These are phyloP conservation scores for Passer montanus DNA, from an alignment of 2,113 vertebrate species.

Conservation along the genomic window DNA sequence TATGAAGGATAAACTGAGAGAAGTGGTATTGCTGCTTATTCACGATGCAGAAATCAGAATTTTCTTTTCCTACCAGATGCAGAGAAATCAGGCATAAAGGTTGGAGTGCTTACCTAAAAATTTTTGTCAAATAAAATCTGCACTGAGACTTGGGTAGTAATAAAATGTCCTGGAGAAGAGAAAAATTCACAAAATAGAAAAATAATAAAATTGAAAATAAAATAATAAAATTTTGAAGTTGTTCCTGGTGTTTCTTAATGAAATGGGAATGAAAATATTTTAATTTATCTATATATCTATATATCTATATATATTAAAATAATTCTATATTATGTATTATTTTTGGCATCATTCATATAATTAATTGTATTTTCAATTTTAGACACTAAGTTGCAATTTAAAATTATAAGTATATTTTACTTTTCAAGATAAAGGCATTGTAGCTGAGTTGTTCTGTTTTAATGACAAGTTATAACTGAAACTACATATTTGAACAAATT, in stretches of 20 bases:
- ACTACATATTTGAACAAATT: neutral
- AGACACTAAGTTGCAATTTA: neutral
- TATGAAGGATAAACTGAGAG: neutral
- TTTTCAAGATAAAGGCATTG: neutral
- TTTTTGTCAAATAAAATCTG: neutral
- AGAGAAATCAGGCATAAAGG: neutral
- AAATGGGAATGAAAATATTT: neutral
- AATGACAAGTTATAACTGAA: neutral
- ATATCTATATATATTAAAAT: no score
- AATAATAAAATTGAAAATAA: neutral
- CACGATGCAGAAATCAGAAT: neutral
- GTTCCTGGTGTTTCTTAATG: neutral
- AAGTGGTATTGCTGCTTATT: neutral
- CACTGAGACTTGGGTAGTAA: neutral
- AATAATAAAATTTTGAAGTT: neutral
- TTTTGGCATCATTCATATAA: neutral
- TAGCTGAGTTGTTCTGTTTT: neutral
- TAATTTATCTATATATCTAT: neutral
- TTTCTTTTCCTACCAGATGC: neutral
- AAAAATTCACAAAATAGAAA: neutral
- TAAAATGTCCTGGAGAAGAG: neutral
- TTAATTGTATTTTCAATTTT: neutral
- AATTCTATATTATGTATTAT: neutral
- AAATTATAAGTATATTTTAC: neutral
- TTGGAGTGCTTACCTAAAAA: neutral